Evolutionary conservation across 2,113 vertebrate genomes (phyloP).

Genomic region (Diadophis punctatus): DNA sequence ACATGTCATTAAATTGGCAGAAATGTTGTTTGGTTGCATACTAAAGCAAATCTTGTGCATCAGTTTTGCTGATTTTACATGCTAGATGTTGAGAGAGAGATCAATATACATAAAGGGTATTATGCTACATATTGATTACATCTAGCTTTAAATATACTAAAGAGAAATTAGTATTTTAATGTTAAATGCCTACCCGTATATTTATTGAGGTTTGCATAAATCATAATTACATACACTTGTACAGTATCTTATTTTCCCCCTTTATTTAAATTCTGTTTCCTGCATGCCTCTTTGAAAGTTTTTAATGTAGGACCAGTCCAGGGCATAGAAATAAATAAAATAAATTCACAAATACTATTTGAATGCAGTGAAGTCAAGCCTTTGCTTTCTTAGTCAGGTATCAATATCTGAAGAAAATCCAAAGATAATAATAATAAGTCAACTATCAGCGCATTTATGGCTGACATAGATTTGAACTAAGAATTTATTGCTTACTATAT

Average conservation of each 20-base stretch:
- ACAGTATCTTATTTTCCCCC: too few species aligned
- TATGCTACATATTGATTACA: too few species aligned
- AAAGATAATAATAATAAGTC: not conserved
- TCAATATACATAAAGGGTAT: too few species aligned
- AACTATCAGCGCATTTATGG: not conserved
- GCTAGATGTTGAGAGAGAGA: not conserved
- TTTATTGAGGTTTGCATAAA: too few species aligned
- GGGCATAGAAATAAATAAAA: too few species aligned
- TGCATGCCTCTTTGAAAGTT: too few species aligned
- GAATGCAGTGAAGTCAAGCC: not conserved
- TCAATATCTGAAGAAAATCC: not conserved
- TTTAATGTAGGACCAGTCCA: too few species aligned
- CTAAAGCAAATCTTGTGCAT: not conserved
- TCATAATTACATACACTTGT: too few species aligned
- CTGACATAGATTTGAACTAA: not conserved
- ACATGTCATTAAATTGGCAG: not conserved
- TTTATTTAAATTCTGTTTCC: too few species aligned
- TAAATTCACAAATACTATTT: not conserved
- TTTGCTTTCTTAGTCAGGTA: not conserved
- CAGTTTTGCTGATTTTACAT: not conserved
- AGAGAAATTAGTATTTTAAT: too few species aligned
- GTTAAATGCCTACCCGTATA: too few species aligned
- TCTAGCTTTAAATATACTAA: too few species aligned
- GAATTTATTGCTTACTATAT: not conserved
- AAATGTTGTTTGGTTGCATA: not conserved